phyloP scores from a whole-genome alignment of 2,888 invertebrate species.

The Ectropis crepuscularia region DNA sequence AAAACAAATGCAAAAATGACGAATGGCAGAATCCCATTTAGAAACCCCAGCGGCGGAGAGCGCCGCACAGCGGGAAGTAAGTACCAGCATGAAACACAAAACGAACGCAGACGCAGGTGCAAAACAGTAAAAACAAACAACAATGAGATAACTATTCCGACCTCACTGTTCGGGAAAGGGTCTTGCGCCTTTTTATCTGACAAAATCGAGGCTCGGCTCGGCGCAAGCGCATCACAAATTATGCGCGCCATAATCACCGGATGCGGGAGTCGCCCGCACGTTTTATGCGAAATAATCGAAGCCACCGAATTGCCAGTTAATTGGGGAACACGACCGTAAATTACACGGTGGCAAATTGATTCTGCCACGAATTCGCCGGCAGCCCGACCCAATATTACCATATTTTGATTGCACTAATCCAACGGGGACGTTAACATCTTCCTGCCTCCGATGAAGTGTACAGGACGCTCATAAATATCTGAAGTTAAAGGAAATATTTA shows the following conservation, averaged over 20 bases:
- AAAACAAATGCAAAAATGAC: constrained; percentile 54
- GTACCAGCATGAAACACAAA: constrained; percentile 66
- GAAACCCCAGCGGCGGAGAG: constrained; percentile 46
- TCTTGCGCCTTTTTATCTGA: constrained; percentile 78
- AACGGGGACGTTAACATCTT: constrained; percentile 70
- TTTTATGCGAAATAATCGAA: constrained; percentile 83
- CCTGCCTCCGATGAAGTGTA: constrained; percentile 73
- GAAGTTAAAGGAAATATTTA: constrained; percentile 59
- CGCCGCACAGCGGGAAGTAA: constrained; percentile 34
- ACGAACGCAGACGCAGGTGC: constrained; percentile 78
- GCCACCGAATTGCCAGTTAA: constrained; percentile 84
- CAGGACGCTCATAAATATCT: constrained; percentile 65
- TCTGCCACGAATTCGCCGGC: constrained; percentile 62
- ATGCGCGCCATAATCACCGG: constrained; percentile 81
- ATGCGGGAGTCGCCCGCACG: constrained; percentile 83
- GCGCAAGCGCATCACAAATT: constrained; percentile 81
- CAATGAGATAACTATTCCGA: constrained; percentile 57
- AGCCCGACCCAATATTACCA: constrained; percentile 64
- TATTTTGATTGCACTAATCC: constrained; percentile 80
- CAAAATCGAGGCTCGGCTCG: constrained; percentile 71
- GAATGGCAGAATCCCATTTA: constrained; percentile 65
- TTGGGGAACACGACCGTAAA: constrained; percentile 81
- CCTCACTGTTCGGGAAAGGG: constrained; percentile 51
- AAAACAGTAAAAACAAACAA: constrained; percentile 78
- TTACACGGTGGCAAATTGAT: constrained; percentile 77